phyloP scores from a whole-genome alignment of 2,113 vertebrate species.

The Copsychus sechellarum region DNA sequence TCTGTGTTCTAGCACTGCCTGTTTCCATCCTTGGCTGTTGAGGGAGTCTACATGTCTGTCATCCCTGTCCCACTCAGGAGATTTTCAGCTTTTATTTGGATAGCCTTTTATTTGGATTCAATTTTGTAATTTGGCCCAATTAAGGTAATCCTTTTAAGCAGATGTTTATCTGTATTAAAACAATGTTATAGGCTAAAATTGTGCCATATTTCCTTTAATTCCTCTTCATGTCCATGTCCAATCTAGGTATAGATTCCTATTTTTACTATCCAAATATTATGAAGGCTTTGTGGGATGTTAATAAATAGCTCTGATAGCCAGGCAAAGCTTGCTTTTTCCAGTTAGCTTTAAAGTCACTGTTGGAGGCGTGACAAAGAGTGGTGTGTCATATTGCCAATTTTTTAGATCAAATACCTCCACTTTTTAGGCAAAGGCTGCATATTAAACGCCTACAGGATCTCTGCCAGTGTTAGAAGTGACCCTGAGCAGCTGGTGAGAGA shows the following conservation, averaged over 20 bases:
- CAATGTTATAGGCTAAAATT: not conserved
- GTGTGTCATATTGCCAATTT: not conserved
- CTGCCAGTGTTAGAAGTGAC: slow-evolving; percentile 16
- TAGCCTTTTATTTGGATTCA: not conserved
- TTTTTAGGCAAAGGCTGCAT: slow-evolving; percentile 2
- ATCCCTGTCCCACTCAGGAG: not conserved
- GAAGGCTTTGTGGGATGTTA: not conserved
- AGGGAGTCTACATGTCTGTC: not conserved
- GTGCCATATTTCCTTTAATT: not conserved
- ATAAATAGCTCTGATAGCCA: not conserved
- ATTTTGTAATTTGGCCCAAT: not conserved
- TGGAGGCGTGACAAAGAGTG: not conserved
- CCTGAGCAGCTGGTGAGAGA: slow-evolving; percentile 45
- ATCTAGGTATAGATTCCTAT: not conserved
- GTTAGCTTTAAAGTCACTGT: not conserved
- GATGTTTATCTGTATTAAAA: not conserved
- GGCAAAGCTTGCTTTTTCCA: not conserved
- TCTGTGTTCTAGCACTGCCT: not conserved
- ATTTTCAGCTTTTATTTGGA: not conserved
- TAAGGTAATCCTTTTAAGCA: not conserved
- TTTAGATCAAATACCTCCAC: not conserved
- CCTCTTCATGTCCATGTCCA: not conserved
- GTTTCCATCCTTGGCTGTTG: not conserved
- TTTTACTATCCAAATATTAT: not conserved
- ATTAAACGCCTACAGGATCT: not conserved